Evolutionary conservation across 2,113 vertebrate genomes (phyloP), one percentile per base, ranked within the genome.

Genomic region (Neogobius melanostomus): DNA sequence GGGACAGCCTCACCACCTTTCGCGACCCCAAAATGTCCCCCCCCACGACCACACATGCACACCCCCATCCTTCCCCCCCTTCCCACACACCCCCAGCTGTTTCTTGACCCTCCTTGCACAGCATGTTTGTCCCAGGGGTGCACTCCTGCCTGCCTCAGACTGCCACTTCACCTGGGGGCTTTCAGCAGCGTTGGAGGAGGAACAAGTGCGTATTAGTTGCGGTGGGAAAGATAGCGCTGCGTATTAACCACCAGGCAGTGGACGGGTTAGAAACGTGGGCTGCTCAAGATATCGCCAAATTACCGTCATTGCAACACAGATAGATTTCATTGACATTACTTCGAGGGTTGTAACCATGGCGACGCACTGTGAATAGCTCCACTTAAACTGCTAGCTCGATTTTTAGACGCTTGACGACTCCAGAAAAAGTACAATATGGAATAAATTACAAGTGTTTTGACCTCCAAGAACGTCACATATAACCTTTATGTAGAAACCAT

Each of bases 1-100:
- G 91, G 91, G 89, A 88, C 81, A 87, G 85, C 77, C 90, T 91
- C 89, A 84, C 85, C 89, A 88, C 86, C 82, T 82, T n/a, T 80
- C 77, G 70, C 75, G 69, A 81, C 71, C 82, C 84, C 66, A 21
- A 73, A 72, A 36, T 75, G 71, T 85, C 84, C 87, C 78, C 79
- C 74, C 84, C 85, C 82, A 36, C 28, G 28, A 36, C 28, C 28
- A 36, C 28, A 36, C 28, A 4, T 36, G 28, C 28, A 36, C 28
- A 36, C 28, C 28, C 28, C 28, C 28, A 36, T 36, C 28, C 1
- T 3, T 36, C 28, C 28, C 28, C 28, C 84, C 86, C 78, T 78
- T n/a, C 74, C 84, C 85, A 11, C 66, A 86, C 71, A 71, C 80
- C 78, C 74, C 76, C 89, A 86, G 76, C 85, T 64, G 64, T 90